These are phyloP conservation scores for Oxyura jamaicensis DNA, from an alignment of 2,113 vertebrate species.

Conservation along the genomic window DNA sequence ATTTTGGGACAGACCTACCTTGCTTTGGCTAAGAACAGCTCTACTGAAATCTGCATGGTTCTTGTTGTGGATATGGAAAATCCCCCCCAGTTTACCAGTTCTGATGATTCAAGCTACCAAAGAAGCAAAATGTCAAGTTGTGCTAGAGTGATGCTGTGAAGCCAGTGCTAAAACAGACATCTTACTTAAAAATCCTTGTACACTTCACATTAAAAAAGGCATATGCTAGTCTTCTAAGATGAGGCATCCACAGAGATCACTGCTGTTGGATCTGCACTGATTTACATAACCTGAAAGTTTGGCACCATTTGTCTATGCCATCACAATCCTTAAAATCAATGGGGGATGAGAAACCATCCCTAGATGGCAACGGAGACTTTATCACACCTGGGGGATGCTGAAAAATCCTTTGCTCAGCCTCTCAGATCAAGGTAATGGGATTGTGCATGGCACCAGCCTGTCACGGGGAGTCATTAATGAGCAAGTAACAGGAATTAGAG, in stretches of 20 bases:
- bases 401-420: conserved; percentile 4
- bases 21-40: neutral
- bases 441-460: neutral
- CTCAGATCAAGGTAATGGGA: neutral
- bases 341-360: neutral
- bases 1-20: neutral
- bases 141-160: neutral
- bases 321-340: neutral
- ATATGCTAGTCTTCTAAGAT: fast-evolving
- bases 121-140: neutral
- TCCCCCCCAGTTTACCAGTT: neutral
- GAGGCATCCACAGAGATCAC: neutral
- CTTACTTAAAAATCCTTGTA: neutral
- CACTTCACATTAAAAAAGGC: neutral
- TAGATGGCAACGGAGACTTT: neutral
- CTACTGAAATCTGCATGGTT: neutral
- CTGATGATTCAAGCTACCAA: fast-evolving
- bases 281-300: neutral
- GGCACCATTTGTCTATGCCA: neutral
- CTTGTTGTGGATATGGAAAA: neutral
- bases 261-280: neutral
- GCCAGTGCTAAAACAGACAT: neutral
- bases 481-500: neutral
- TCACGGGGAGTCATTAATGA: neutral
- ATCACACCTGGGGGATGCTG: neutral